Evolutionary conservation across 2,113 vertebrate genomes (phyloP), one percentile per base, ranked within the genome.

Genomic region (Pao palembangensis): DNA sequence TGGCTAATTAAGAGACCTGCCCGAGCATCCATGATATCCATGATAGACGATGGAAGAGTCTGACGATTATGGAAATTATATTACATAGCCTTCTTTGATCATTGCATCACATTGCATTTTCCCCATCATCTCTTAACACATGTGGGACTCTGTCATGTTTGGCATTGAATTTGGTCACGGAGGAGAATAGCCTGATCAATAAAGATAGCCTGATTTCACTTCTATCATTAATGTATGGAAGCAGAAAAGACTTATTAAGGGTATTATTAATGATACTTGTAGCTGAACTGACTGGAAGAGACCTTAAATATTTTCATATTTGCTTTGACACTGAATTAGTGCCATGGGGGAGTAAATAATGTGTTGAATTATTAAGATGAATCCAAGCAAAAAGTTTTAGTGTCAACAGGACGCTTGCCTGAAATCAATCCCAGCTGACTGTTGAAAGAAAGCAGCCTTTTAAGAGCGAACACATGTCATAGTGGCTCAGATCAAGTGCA

Each of bases 41-140:
- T 85, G 85, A 86, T 81, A 88, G 81, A 80, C 79, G 73, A 84
- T 56, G 61, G 79, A 84, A 78, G 74, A 88, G 79, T 75, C 82
- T 80, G 86, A 87, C 84, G 76, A 86, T 90, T 88, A 84, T 89
- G 87, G 87, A 88, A 89, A 90, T 87, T 75, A 83, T 85, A 89
- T 92, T 91, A 90, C 86, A 91, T 85, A 69, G 83, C 42, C 78
- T 72, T 84, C 86, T 86, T 88, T 88, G 87, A 91, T 88, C 83
- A 76, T 91, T 92, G 88, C 89, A 92, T 91, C 91, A 91, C 87
- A 82, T 88, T 89, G 85, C 84, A 86, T 84, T 82, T 78, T 51
- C 23, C n/a, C 73, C 73, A 76, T 83, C 71, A 80, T 83, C 80
- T 81, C 76, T 81, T 75, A 82, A 82, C 76, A 68, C 79, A 82